Percentiles rank a stretch among this genome's conserved stretches.
phyloP scores from a whole-genome alignment of 2,797 vertebrate genomes.

The Coranthus polyacanthus region DNA sequence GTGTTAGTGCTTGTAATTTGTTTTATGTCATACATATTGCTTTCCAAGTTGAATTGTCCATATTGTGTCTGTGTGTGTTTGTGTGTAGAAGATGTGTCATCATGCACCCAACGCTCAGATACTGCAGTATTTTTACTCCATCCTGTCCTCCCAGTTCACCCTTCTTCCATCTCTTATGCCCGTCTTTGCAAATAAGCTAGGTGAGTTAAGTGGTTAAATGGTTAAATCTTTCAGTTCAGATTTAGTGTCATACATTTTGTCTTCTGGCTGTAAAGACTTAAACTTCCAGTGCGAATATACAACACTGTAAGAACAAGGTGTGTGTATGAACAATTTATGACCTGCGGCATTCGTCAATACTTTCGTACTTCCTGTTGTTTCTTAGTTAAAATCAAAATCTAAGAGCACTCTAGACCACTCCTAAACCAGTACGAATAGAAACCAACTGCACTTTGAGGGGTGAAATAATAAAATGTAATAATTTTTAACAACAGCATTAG shows the following conservation, averaged over 20 bases:
- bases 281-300: too few relatives aligned
- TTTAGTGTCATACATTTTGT: not conserved
- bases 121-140: slow-evolving; percentile 90
- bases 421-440: too few relatives aligned
- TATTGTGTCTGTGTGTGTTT: slow-evolving; percentile 39
- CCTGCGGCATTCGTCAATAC: too few relatives aligned
- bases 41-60: not conserved
- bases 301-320: too few relatives aligned
- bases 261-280: not conserved
- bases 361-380: too few relatives aligned
- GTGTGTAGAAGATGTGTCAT: slow-evolving; percentile 86
- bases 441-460: too few relatives aligned
- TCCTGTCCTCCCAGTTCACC: slow-evolving; percentile 88
- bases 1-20: slow-evolving; percentile 6
- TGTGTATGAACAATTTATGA: too few relatives aligned
- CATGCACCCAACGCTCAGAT: slow-evolving; percentile 76
- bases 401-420: too few relatives aligned
- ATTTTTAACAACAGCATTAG: too few relatives aligned
- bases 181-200: slow-evolving; percentile 91
- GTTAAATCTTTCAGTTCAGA: slow-evolving; percentile 1
- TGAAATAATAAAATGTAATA: too few relatives aligned
- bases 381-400: too few relatives aligned
- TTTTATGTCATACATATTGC: slow-evolving; percentile 11
- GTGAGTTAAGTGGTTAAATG: slow-evolving; percentile 77
- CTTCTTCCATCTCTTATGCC: slow-evolving; percentile 87